Evolutionary conservation across 2,113 vertebrate genomes (phyloP), one percentile per base, ranked within the genome.

Genomic region (Ammodytes marinus): DNA sequence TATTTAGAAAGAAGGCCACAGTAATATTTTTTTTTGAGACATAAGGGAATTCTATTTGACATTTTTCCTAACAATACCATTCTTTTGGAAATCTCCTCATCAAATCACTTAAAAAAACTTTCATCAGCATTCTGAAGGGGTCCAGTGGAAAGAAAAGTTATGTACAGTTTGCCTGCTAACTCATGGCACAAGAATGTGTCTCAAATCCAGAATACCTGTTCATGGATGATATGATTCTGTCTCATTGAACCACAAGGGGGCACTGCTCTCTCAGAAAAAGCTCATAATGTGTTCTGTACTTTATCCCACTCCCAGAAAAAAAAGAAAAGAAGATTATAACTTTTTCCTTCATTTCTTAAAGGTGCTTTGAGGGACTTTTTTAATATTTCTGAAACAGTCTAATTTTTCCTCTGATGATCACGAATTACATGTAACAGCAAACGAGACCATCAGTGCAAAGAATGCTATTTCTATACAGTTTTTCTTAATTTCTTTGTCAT

Each of bases 171-270:
- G 27, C 2, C 27, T 27, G 27, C 27, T 27, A 69, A 55, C 4
- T 69, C 52, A 43, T 9, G 4, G n/a, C 12, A 45, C 11, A 6
- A 4, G 9, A 4, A 10, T 37, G 8, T 19, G 1, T 42, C 17
- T 79, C 2, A 19, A 7, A 12, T 47, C 49, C 27, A 52, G 17
- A 11, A 43, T 9, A 42, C 13, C 37, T 42, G 15, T 14, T 27
- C 9, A 42, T 14, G 9, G 14, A 37, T 69, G n/a, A 53, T 14
- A 2, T 8, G 45, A 46, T 71, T 61, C 3, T 11, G 11, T 46
- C 39, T 37, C n/a, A 9, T 14, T 53, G 3, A 66, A 42, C 74
- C 88, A 88, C 79, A 79, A 69, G 77, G 4, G 84, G 80, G 61
- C 65, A 55, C 66, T 87, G 55, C 47, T 35, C 27, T 12, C 42